Evolutionary conservation across 2,888 invertebrate genomes (phyloP).

Genomic region (Camptogramma bilineatum): DNA sequence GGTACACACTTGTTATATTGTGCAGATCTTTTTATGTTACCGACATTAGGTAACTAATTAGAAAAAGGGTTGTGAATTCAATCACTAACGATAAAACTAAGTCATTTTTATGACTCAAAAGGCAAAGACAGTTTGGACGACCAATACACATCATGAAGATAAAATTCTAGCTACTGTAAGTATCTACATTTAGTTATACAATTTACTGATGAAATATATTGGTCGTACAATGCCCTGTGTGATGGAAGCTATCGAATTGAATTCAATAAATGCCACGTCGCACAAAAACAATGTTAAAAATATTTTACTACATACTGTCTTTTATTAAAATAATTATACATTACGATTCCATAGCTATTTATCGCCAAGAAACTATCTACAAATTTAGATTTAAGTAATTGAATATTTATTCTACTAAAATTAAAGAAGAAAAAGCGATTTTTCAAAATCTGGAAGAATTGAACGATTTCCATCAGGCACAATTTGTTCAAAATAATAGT

Average conservation of each 20-base stretch:
- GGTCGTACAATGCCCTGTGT: slow-evolving; percentile 12
- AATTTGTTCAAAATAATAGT: slow-evolving; percentile 10
- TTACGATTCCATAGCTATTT: slow-evolving; percentile 10
- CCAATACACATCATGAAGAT: slow-evolving; percentile 2
- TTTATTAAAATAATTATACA: slow-evolving; percentile 39
- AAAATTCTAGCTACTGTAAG: background rate
- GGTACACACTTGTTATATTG: no score
- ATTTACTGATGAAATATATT: slow-evolving; percentile 1
- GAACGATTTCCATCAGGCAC: slow-evolving; percentile 15
- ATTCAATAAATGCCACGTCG: slow-evolving; percentile 51
- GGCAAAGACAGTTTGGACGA: slow-evolving; percentile 4
- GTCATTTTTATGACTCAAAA: slow-evolving; percentile 7
- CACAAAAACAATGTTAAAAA: slow-evolving; percentile 37
- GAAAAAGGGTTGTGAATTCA: slow-evolving; percentile 21
- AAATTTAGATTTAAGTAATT: slow-evolving; percentile 14
- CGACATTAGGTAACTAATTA: background rate
- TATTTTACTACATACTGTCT: slow-evolving; percentile 45
- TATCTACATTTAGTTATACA: background rate
- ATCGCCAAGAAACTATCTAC: slow-evolving; percentile 17
- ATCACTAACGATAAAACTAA: slow-evolving; percentile 13
- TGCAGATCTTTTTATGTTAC: background rate
- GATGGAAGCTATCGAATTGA: slow-evolving; percentile 42
- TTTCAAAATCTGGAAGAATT: slow-evolving; percentile 4
- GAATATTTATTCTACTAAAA: slow-evolving; percentile 7
- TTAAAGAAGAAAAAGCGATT: slow-evolving; percentile 4